A percentile compares a stretch with the other conserved stretches of the same genome.
Conservation (phyloP, 2,113 vertebrate species). For the Pollachius pollachius region DNA sequence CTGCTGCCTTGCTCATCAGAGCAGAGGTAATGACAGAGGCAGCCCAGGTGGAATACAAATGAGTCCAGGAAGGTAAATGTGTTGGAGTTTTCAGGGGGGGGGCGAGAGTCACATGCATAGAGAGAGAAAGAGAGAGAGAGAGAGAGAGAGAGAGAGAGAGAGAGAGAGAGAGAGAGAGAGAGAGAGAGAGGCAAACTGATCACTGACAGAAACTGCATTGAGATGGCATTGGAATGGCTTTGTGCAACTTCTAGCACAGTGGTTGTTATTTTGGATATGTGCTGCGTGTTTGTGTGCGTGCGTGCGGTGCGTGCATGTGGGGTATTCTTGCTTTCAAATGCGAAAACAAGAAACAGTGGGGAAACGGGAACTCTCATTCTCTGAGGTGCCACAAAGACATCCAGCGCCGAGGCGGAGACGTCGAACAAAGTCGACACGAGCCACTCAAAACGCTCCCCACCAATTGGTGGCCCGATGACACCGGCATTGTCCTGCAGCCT, state of each 20-base stretch:
- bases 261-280: too few species aligned
- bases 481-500: slow-evolving; percentile 48
- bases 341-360: slow-evolving; percentile 54
- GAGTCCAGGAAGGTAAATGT: neutral
- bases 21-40: too few species aligned
- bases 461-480: slow-evolving; percentile 45
- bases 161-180: neutral
- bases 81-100: neutral
- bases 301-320: too few species aligned
- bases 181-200: neutral
- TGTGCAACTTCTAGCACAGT: too few species aligned
- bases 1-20: too few species aligned
- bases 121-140: neutral
- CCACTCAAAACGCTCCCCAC: slow-evolving; percentile 43
- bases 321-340: neutral
- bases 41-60: neutral
- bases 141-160: neutral
- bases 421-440: slow-evolving; percentile 54
- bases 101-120: too few species aligned
- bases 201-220: too few species aligned
- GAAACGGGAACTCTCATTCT: slow-evolving; percentile 42
- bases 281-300: too few species aligned
- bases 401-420: neutral
- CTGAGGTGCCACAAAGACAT: slow-evolving; percentile 36
- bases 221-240: neutral